Percentiles rank a stretch among this genome's conserved stretches.
Conservation (phyloP, 2,888 invertebrate species). For the Schizaphis graminum region DNA sequence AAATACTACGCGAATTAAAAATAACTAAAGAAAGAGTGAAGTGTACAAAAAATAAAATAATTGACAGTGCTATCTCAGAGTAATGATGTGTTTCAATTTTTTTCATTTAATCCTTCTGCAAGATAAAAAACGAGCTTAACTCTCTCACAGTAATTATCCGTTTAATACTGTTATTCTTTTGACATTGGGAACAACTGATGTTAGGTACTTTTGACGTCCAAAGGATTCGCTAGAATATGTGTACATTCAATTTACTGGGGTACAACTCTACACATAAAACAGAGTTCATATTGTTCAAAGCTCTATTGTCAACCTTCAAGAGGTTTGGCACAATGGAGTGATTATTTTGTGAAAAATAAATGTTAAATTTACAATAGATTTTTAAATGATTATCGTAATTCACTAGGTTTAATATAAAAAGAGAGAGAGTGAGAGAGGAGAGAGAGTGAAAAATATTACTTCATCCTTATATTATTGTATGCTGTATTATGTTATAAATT, state of each 20-base stretch:
- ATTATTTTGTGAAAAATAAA: conserved; percentile 15
- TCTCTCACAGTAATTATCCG: not conserved
- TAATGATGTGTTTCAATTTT: conserved; percentile 16
- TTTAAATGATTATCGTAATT: conserved; percentile 14
- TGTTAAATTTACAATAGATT: conserved; percentile 5
- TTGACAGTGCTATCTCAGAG: not conserved
- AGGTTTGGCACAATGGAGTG: not conserved
- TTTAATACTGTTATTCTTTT: conserved; percentile 17
- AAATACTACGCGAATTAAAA: not conserved
- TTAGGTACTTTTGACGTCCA: conserved; percentile 27
- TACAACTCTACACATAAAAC: not conserved
- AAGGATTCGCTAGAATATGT: not conserved
- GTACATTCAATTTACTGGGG: not conserved
- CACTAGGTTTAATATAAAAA: not conserved
- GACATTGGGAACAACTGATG: conserved; percentile 5
- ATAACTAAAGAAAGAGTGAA: not conserved
- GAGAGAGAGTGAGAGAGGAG: not conserved
- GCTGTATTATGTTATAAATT: not conserved
- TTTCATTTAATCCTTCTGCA: conserved; percentile 15
- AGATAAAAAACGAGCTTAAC: conserved; percentile 2
- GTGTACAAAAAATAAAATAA: conserved; percentile 21
- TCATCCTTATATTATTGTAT: not conserved
- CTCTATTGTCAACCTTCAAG: conserved; percentile 7
- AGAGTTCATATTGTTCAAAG: conserved; percentile 11
- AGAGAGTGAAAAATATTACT: not conserved